Base-by-base conservation (phyloP, 2,797 vertebrate species). In the Chiloscyllium punctatum region DNA sequence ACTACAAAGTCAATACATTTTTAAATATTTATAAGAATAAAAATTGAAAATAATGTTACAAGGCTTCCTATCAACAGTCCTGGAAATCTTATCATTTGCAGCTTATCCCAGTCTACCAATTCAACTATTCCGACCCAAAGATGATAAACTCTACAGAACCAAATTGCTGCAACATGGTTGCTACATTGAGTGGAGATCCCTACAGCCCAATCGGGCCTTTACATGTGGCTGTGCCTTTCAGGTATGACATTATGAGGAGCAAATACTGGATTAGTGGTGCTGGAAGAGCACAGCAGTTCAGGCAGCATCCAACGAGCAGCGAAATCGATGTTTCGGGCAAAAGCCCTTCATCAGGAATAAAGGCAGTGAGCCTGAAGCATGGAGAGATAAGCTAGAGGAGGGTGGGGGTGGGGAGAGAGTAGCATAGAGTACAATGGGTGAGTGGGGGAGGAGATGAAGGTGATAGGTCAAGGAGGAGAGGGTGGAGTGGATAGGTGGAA, bases 71-170 rank as follows among this genome's bases (percentile, higher is more conserved):
- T 84, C 37, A 25, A 7, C 42, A 88, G 3, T 9, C 6, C 15
- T 88, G 86, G 86, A 88, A 66, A n/a, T 68, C 16, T 91, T 84
- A 48, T 37, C 62, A n/a, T 91, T 91, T 91, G 88, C 88, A 91
- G 88, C 88, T 91, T n/a, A 68, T 91, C 57, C 88, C 88, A 37
- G 16, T 91, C 88, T 37, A 37, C 62, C 57, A 91, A 91, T 62
- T 68, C 62, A 4, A 91, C n/a, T 68, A 62, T 18, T 91, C 57
- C 68, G 57, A 66, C 16, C 57, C n/a, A 6, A 21, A 68, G 33
- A 27, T 16, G 21, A 57, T 18, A 23, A 21, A 37, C 62, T 68
- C 16, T 33, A 23, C 88, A 23, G 33, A 91, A 33, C 11, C 18
- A 5, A 62, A 90, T 3, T 62, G 66, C 57, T 90, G 16, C 30